These are phyloP conservation scores for Strigamia transsilvanica DNA, from an alignment of 2,888 invertebrate species.

Conservation along the genomic window DNA sequence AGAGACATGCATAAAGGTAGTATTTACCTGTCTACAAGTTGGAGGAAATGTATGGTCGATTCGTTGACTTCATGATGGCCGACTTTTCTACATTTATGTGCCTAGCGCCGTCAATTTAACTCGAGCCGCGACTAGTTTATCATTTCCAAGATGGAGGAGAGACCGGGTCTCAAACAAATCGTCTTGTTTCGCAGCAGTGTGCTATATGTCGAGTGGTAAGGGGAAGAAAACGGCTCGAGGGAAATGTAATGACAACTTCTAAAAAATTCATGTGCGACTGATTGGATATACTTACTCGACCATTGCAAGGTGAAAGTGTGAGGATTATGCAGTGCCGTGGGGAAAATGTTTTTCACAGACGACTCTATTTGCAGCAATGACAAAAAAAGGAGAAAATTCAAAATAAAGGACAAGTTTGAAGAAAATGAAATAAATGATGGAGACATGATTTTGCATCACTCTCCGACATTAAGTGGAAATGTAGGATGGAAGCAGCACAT, in stretches of 20 bases:
- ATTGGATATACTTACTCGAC: constrained; percentile 52
- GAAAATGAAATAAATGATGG: not conserved
- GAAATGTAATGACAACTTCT: constrained; percentile 26
- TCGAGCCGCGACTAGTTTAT: constrained; percentile 26
- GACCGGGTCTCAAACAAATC: constrained; percentile 13
- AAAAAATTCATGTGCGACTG: constrained; percentile 52
- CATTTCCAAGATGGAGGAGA: constrained; percentile 50
- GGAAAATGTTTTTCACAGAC: not conserved
- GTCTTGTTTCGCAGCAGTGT: constrained; percentile 19
- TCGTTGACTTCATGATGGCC: constrained; percentile 11
- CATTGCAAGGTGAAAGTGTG: constrained; percentile 37
- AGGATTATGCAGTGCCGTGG: constrained; percentile 22
- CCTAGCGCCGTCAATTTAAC: constrained; percentile 42
- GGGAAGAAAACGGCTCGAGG: constrained; percentile 50
- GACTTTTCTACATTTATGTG: constrained; percentile 36
- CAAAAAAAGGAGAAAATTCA: constrained; percentile 12
- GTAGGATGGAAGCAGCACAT: not conserved
- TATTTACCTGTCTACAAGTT: constrained; percentile 32
- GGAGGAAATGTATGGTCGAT: constrained; percentile 23
- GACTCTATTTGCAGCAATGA: constrained; percentile 18
- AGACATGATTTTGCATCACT: not conserved
- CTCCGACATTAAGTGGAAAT: not conserved
- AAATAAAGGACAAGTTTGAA: not conserved
- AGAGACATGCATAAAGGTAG: constrained; percentile 18
- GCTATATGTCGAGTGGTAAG: not conserved